A percentile compares a stretch with the other conserved stretches of the same genome.
These are phyloP conservation scores for Riparia riparia DNA, from an alignment of 2,113 vertebrate genomes.

Conservation along the genomic window DNA sequence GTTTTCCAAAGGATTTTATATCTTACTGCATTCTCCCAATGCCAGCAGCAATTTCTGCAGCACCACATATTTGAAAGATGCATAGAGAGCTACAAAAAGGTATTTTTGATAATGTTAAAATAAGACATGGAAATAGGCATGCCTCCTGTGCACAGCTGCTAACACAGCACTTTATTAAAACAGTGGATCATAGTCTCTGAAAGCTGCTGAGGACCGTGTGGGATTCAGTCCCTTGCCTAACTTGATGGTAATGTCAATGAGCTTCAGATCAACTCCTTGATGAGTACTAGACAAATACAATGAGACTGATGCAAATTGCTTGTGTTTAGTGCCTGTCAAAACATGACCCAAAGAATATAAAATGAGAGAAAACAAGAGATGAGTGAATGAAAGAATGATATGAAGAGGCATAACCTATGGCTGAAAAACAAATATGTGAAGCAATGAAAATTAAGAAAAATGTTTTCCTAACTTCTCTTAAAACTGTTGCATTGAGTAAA, in stretches of 20 bases:
- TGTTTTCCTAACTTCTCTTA: not conserved
- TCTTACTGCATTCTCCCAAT: not conserved
- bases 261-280: not conserved
- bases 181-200: not conserved
- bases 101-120: not conserved
- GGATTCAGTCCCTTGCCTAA: not conserved
- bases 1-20: not conserved
- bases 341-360: not conserved
- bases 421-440: not conserved
- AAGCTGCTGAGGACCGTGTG: not conserved
- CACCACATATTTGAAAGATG: fast-evolving
- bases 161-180: not conserved
- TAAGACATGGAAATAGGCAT: not conserved
- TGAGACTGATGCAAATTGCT: not conserved
- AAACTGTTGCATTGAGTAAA: not conserved
- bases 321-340: not conserved
- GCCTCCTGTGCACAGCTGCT: not conserved
- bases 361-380: not conserved
- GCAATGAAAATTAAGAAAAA: not conserved
- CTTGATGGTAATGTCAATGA: not conserved
- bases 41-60: not conserved
- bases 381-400: not conserved
- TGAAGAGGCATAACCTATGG: not conserved
- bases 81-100: not conserved
- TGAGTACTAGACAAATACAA: not conserved